A percentile compares a stretch with the other conserved stretches of the same genome.
phyloP scores from a whole-genome alignment of 1,140 invertebrate genomes.

The Listronotus oregonensis region DNA sequence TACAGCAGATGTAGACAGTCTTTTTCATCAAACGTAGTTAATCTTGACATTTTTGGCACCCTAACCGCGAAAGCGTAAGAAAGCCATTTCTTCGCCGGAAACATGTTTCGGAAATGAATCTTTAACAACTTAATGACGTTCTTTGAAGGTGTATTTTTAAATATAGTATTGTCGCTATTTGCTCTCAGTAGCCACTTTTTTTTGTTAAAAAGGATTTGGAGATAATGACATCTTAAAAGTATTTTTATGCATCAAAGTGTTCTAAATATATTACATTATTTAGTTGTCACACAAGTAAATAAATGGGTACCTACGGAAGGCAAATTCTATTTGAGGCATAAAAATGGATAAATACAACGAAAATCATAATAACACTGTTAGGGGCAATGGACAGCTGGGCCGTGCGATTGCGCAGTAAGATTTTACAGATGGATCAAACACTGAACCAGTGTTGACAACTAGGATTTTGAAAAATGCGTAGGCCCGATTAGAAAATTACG shows the following conservation, averaged over 20 bases:
- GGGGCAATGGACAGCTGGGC: too few relatives aligned
- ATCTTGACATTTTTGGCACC: constrained; percentile 35
- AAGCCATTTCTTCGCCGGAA: constrained; percentile 24
- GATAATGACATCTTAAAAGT: constrained; percentile 8
- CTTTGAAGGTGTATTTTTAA: constrained; percentile 39
- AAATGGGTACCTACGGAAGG: too few relatives aligned
- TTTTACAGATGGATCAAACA: too few relatives aligned
- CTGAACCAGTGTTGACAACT: too few relatives aligned
- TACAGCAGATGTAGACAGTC: constrained; percentile 26
- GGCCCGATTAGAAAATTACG: too few relatives aligned
- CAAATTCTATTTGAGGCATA: too few relatives aligned
- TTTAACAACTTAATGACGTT: constrained; percentile 43
- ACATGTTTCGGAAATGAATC: constrained; percentile 43
- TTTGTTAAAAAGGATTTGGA: not conserved
- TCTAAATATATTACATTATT: too few relatives aligned
- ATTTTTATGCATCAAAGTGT: not conserved
- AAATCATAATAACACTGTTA: too few relatives aligned
- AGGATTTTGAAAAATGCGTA: too few relatives aligned
- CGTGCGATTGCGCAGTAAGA: too few relatives aligned
- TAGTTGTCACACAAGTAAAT: too few relatives aligned
- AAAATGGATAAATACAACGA: too few relatives aligned
- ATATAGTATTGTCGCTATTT: constrained; percentile 14
- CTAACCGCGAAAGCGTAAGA: constrained; percentile 19
- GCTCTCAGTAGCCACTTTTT: not conserved
- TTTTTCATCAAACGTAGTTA: constrained; percentile 32